These are phyloP conservation scores for Lacerta viridis DNA, from an alignment of 2,797 vertebrate species.

Conservation along the genomic window DNA sequence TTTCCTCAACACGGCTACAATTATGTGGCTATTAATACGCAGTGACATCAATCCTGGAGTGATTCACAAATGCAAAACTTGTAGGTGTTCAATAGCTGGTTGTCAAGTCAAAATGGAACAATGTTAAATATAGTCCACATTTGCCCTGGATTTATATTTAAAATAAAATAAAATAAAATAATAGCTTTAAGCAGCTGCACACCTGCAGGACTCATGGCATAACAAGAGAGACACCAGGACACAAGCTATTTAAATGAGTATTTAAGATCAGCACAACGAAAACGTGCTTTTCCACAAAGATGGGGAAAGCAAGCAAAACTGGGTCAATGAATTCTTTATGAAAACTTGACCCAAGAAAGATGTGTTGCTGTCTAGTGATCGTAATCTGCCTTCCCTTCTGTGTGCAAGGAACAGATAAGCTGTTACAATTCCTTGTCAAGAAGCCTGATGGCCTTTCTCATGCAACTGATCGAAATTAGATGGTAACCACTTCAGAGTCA, in stretches of 20 bases:
- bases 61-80: constrained; percentile 81
- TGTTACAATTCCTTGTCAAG: constrained; percentile 44
- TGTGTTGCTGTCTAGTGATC: neutral
- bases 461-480: constrained; percentile 18
- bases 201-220: constrained; percentile 57
- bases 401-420: constrained; percentile 9
- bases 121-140: constrained; percentile 83
- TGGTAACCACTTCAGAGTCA: constrained; percentile 29
- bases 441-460: constrained; percentile 28
- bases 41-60: constrained; percentile 83
- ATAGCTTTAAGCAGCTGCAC: constrained; percentile 63
- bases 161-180: constrained; percentile 51
- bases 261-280: constrained; percentile 45
- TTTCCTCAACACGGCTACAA: constrained; percentile 82
- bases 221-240: constrained; percentile 22
- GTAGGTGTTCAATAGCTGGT: constrained; percentile 77
- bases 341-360: constrained; percentile 36
- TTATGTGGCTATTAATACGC: constrained; percentile 83
- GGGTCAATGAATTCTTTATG: constrained; percentile 40
- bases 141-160: constrained; percentile 78
- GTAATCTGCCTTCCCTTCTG: neutral
- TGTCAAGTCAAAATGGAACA: constrained; percentile 82
- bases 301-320: constrained; percentile 19
- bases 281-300: constrained; percentile 46
- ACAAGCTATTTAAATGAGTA: constrained; percentile 9